Conservation (phyloP, 1,140 invertebrate genomes). For the Zaprionus inermis region DNA sequence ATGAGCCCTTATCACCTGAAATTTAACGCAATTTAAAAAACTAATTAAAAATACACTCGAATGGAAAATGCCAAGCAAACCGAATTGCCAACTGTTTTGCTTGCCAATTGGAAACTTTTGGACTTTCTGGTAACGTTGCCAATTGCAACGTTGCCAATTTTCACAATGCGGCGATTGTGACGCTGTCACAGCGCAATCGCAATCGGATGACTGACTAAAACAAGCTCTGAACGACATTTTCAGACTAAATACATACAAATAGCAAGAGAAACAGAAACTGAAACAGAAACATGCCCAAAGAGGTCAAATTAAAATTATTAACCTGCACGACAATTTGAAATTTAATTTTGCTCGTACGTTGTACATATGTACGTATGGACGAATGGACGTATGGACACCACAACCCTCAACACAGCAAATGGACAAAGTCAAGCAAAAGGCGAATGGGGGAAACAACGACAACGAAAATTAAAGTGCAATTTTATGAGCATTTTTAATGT, state of each 20-base stretch:
- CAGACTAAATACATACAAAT: background rate
- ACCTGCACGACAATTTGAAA: constrained; percentile 69
- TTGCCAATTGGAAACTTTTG: constrained; percentile 19
- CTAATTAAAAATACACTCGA: constrained; percentile 63
- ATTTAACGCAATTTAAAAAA: constrained; percentile 47
- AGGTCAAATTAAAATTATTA: constrained; percentile 78
- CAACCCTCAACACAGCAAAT: constrained; percentile 23
- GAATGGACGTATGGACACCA: too few relatives aligned
- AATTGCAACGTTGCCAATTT: constrained; percentile 43
- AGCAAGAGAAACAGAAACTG: constrained; percentile 22
- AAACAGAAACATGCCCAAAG: constrained; percentile 47
- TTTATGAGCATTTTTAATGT: constrained; percentile 80
- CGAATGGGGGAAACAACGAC: constrained; percentile 42
- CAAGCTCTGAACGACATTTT: constrained; percentile 17
- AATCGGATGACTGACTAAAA: constrained; percentile 1
- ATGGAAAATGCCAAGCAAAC: constrained; percentile 72
- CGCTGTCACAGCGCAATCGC: constrained; percentile 1
- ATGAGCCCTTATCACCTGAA: constrained; percentile 42
- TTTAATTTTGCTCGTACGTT: constrained; percentile 59
- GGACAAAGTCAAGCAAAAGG: constrained; percentile 51
- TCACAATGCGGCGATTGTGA: constrained; percentile 15
- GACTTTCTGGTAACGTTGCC: constrained; percentile 19
- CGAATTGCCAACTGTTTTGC: constrained; percentile 63
- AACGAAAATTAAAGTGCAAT: constrained; percentile 74
- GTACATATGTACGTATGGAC: constrained; percentile 1